Evolutionary conservation across 2,797 vertebrate genomes (phyloP).

Genomic region (Hozukius guyotensis): DNA sequence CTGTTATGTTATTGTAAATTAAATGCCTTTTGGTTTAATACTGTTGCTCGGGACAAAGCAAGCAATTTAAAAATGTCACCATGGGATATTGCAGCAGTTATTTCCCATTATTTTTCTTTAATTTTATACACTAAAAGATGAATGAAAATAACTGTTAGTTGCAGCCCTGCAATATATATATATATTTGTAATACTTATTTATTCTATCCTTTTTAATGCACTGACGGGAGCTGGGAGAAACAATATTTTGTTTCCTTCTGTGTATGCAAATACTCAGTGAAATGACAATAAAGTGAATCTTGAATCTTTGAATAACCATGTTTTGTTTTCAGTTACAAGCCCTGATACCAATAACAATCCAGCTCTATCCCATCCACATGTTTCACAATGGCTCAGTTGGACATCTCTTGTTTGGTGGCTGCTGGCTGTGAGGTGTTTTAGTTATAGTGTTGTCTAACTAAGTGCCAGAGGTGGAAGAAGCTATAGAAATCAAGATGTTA

Average conservation of each 20-base stretch:
- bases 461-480: slow-evolving; percentile 34
- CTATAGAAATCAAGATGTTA: slow-evolving; percentile 45
- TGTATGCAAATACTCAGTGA: too few relatives aligned
- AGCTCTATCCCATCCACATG: slow-evolving; percentile 46
- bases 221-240: too few relatives aligned
- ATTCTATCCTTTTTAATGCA: too few relatives aligned
- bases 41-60: background rate
- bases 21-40: background rate
- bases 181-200: too few relatives aligned
- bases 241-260: too few relatives aligned
- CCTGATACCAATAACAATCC: too few relatives aligned
- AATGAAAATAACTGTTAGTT: background rate
- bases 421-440: background rate
- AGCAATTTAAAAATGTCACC: background rate
- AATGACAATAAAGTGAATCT: too few relatives aligned
- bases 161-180: background rate
- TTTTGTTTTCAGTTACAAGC: too few relatives aligned
- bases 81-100: background rate
- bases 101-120: background rate
- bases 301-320: too few relatives aligned
- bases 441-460: slow-evolving; percentile 9
- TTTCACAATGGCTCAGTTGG: slow-evolving; percentile 31
- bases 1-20: background rate
- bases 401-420: slow-evolving; percentile 3
- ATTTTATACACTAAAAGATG: background rate